These are phyloP conservation scores for Lepilemur septentrionalis DNA, from an alignment of 2,797 vertebrate species.

Conservation along the genomic window DNA sequence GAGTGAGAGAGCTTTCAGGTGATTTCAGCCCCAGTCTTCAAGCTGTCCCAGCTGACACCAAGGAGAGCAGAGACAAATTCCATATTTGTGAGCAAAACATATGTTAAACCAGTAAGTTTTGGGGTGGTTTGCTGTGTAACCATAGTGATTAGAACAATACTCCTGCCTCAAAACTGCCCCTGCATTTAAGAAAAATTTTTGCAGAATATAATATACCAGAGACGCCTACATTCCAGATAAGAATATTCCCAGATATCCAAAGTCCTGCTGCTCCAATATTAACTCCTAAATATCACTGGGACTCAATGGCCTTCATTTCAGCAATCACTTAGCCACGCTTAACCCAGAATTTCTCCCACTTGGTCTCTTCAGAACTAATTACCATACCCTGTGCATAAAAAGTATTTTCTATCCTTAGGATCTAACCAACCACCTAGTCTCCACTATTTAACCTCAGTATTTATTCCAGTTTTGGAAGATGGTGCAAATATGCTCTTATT, in stretches of 20 bases:
- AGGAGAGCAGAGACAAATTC: neutral
- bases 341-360: neutral
- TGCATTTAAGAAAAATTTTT: neutral
- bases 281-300: neutral
- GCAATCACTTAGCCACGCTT: neutral
- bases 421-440: neutral
- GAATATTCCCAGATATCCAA: neutral
- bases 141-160: neutral
- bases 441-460: neutral
- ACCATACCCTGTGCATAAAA: neutral
- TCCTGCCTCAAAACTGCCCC: neutral
- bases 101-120: neutral
- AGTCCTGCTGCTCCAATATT: neutral
- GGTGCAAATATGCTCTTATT: neutral
- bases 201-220: neutral
- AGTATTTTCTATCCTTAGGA: neutral
- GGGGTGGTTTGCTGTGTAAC: neutral
- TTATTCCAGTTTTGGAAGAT: neutral
- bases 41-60: neutral
- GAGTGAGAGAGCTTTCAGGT: neutral
- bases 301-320: neutral
- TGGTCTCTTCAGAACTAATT: neutral
- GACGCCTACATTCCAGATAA: neutral
- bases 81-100: neutral
- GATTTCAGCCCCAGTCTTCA: neutral